Evolutionary conservation across 2,113 vertebrate genomes (phyloP).

Genomic region (Platichthys stellatus): DNA sequence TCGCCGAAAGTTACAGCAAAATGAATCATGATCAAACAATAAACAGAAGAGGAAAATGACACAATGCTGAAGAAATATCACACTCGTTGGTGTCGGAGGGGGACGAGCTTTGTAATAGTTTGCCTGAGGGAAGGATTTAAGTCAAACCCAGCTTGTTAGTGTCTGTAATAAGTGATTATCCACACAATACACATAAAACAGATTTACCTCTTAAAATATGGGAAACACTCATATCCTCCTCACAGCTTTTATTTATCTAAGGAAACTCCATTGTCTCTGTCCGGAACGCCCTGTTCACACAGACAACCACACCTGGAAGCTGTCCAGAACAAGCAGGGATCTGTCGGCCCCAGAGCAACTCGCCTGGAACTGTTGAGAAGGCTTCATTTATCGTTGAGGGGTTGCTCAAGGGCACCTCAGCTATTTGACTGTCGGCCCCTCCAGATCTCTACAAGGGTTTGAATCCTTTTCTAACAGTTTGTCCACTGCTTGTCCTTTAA

Average conservation of each 20-base stretch:
- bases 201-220: too few relatives aligned
- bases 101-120: too few relatives aligned
- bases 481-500: too few relatives aligned
- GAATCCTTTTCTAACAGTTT: too few relatives aligned
- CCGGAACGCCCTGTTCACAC: conserved; percentile 6
- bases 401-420: background rate
- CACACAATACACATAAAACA: too few relatives aligned
- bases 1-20: too few relatives aligned
- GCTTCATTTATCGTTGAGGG: background rate
- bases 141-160: too few relatives aligned
- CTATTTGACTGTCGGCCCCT: background rate
- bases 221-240: background rate
- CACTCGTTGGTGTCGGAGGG: too few relatives aligned
- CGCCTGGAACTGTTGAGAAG: background rate
- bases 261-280: background rate
- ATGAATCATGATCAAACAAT: background rate
- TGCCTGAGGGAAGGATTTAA: too few relatives aligned
- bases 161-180: too few relatives aligned
- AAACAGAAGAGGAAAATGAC: background rate
- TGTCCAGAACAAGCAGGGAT: background rate
- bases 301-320: background rate
- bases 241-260: background rate
- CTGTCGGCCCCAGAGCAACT: background rate
- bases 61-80: background rate
- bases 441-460: background rate